These are phyloP conservation scores for Machaerirhynchus nigripectus DNA, from an alignment of 2,113 vertebrate species.

Conservation along the genomic window DNA sequence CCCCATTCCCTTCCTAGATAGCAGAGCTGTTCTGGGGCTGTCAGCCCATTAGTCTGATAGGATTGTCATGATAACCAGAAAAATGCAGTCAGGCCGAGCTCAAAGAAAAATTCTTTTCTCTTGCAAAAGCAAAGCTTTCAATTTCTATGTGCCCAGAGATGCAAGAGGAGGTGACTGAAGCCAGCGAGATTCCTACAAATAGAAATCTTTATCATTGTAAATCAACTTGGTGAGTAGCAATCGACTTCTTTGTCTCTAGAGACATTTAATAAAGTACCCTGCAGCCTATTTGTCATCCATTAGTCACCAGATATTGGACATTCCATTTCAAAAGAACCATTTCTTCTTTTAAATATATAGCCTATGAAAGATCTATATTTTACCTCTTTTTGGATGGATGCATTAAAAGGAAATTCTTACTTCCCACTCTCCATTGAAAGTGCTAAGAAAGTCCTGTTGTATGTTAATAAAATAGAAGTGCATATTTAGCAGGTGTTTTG, in stretches of 20 bases:
- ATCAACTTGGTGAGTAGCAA: constrained; percentile 46
- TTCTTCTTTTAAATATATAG: constrained; percentile 44
- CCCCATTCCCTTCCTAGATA: constrained; percentile 8
- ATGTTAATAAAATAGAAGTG: not conserved
- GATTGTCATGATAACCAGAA: constrained; percentile 39
- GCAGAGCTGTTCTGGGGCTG: not conserved
- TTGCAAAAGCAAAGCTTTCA: constrained; percentile 17
- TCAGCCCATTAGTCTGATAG: constrained; percentile 17
- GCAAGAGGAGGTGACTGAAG: not conserved
- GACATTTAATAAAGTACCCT: constrained; percentile 46
- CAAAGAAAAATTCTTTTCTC: not conserved
- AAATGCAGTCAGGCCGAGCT: not conserved
- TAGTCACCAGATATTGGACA: constrained; percentile 54
- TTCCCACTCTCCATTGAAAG: not conserved
- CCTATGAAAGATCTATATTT: constrained; percentile 25
- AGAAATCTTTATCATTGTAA: constrained; percentile 54
- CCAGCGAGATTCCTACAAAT: not conserved
- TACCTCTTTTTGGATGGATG: not conserved
- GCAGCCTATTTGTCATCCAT: constrained; percentile 45
- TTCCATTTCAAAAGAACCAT: constrained; percentile 41
- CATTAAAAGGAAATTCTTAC: not conserved
- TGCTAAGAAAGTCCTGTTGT: not conserved
- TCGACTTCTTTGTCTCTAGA: constrained; percentile 43
- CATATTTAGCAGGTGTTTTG: not conserved
- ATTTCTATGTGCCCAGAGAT: not conserved